Evolutionary conservation across 2,797 vertebrate species (phyloP), one percentile per base, ranked within the genome.

Genomic region (Caiman crocodilus): DNA sequence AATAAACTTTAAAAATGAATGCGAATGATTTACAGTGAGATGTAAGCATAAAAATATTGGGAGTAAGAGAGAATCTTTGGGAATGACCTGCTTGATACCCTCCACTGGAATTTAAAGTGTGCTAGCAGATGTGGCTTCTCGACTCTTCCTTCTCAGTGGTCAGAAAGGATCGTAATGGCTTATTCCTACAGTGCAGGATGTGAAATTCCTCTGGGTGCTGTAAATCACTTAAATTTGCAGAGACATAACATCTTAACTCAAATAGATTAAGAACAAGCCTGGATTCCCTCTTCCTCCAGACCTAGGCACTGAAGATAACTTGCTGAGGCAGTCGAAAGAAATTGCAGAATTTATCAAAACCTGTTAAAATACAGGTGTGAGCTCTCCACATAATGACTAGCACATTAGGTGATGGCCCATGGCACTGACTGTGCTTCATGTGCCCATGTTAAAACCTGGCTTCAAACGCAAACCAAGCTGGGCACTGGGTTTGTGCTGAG

Each of bases 51-150:
- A 79, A 92, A 79, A n/a, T 56, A 83, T 23, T 65, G 35, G 84
- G 77, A 87, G 50, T 14, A 87, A 61, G 88, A 30, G 64, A 25
- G 23, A 92, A 73, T 2, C 76, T 81, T 87, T 73, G 71, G 77
- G 82, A 91, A 59, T 26, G 1, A 87, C 79, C 65, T 79, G 76
- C 85, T 69, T 91, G 61, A 88, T 93, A 75, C 50, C 59, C 93
- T 13, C 84, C 17, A 42, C 94, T 58, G 82, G 82, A 73, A 87
- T 76, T 83, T 74, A 88, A 55, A 93, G 90, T 90, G 67, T 90
- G 63, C 83, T 92, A 93, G 32, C 76, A 89, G 78, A 87, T 81
- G 79, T 92, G 82, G 11, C 59, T 79, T 91, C 90, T 83, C 82
- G 84, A n/a, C 28, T n/a, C 63, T 94, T 79, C 73, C 76, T 90